Evolutionary conservation across 2,888 invertebrate genomes (phyloP), one percentile per base, ranked within the genome.

Genomic region (Netelia fuscicornis): DNA sequence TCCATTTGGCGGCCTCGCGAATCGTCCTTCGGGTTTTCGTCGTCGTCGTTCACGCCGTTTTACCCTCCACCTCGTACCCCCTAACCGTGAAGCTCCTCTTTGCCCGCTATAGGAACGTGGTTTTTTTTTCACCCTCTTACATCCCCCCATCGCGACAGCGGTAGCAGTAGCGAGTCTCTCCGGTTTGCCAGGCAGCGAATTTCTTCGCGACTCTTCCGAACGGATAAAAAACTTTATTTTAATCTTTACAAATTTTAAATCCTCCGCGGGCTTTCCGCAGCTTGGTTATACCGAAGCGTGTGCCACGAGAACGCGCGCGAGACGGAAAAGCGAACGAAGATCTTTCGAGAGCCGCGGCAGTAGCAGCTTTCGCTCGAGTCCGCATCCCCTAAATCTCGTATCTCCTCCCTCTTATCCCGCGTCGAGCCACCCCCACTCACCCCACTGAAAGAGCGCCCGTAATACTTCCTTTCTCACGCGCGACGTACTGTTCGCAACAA

Each of bases 221-320:
- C 88, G 92, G 92, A 91, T 92, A 83, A 83, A 91, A 91, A 92
- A 92, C 90, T 92, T 92, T 92, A 91, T 92, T 92, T 92, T 92
- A 92, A 92, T 92, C 92, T 92, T 90, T 91, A 89, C 89, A 89
- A 90, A 92, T 91, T 91, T 90, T 85, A 91, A 91, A 90, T 91
- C 90, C 91, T 88, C 86, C 87, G 87, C 85, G 87, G 86, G 87
- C 86, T 89, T 87, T 86, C 84, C 82, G 76, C 83, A 20, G 80
- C 65, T 54, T 48, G 60, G 10, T 56, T 80, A 23, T 42, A 70
- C 72, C 78, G 56, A 54, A 9, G 68, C 71, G 84, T 84, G 86
- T 85, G 88, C 86, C 48, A 64, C 42, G 58, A 25, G 52, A 48
- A 79, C 60, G 20, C 86, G 81, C 86, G 88, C 85, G 84, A 86